Conservation (phyloP, 1,140 invertebrate species). For the Acyrthosiphon pisum region DNA sequence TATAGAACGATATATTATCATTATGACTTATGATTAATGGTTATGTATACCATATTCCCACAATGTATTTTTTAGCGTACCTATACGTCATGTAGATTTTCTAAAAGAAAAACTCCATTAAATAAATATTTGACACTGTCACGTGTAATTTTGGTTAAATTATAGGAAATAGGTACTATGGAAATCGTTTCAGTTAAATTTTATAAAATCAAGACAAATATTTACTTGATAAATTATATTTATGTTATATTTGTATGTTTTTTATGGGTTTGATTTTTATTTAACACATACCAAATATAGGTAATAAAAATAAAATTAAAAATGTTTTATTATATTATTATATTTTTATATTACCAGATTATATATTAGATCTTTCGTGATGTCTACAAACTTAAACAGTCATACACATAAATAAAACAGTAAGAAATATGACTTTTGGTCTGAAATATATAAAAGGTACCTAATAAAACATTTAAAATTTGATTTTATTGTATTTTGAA, state of each 20-base stretch:
- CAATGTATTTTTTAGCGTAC: not conserved
- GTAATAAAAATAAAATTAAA: not conserved
- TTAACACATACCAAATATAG: not conserved
- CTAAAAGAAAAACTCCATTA: not conserved
- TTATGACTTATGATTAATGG: constrained; percentile 10
- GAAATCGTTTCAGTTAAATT: not conserved
- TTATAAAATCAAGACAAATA: not conserved
- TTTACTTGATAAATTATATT: not conserved
- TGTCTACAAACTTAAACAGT: not conserved
- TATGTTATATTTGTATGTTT: not conserved
- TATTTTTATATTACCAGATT: not conserved
- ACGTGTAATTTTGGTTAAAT: not conserved
- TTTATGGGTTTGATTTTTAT: not conserved
- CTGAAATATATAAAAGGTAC: not conserved
- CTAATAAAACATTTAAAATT: not conserved
- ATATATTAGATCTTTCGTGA: not conserved
- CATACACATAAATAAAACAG: not conserved
- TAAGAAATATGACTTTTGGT: not conserved
- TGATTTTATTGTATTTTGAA: not conserved
- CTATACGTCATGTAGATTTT: not conserved
- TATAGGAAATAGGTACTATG: not conserved
- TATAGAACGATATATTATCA: not conserved
- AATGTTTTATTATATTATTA: not conserved
- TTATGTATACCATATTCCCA: not conserved
- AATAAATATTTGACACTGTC: not conserved